Conservation (phyloP, 1,140 invertebrate genomes). For the Drosophila sucinea region DNA sequence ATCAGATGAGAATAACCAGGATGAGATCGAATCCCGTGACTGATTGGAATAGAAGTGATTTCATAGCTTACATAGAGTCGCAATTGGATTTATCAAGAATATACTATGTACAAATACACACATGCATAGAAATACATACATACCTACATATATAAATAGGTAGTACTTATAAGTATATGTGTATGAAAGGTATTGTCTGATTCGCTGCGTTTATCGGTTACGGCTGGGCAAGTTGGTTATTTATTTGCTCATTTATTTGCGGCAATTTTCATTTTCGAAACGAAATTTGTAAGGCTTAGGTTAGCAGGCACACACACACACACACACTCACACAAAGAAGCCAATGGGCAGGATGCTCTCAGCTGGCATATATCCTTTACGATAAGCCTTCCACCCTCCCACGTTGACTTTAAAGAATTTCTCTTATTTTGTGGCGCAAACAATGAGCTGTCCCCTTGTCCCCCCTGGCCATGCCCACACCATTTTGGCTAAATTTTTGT, state of each 20-base stretch:
- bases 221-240: slow-evolving; percentile 45
- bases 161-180: neutral
- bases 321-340: slow-evolving; percentile 21
- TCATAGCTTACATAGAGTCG: too few species aligned
- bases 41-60: too few species aligned
- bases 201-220: slow-evolving; percentile 34
- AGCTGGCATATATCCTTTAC: slow-evolving; percentile 5
- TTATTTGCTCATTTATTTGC: slow-evolving; percentile 71
- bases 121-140: neutral
- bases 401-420: slow-evolving; percentile 61
- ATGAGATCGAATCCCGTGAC: too few species aligned
- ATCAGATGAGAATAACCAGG: too few species aligned
- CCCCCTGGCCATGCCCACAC: slow-evolving; percentile 15
- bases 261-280: slow-evolving; percentile 67
- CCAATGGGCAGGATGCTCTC: neutral
- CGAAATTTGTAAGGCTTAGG: slow-evolving; percentile 64
- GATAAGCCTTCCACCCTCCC: slow-evolving; percentile 39
- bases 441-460: slow-evolving; percentile 36
- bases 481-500: slow-evolving; percentile 3
- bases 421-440: slow-evolving; percentile 18
- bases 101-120: too few species aligned
- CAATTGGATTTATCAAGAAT: too few species aligned
- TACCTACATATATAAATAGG: neutral
- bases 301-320: too few species aligned
- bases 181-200: neutral